Base-by-base conservation (phyloP, 2,113 vertebrate genomes). In the Psittacula cyanocephala region DNA sequence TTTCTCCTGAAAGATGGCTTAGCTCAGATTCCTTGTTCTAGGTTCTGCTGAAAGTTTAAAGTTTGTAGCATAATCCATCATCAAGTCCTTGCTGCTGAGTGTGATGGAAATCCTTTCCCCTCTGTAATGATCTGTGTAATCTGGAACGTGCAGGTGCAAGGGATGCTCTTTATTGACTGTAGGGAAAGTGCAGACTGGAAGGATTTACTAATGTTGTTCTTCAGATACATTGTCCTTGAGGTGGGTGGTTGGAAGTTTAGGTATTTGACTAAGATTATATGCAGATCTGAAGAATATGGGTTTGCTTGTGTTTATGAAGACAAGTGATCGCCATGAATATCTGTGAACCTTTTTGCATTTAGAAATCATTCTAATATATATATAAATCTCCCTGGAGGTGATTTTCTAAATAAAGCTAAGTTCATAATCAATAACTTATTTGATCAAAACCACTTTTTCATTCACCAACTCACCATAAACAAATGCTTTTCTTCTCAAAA, bases 61-160 rank as follows among this genome's bases (percentile, higher is more conserved):
- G 41, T 67, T 70, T 74, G n/a, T 49, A 33, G 41, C 19, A 60
- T 71, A 95, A 93, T 81, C 72, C 43, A 71, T 93, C 77, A 83
- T 71, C 33, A 0, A 5, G 59, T 81, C 33, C 55, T 76, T 47
- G 64, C 55, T 91, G 64, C 50, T 46, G 80, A 44, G 17, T 16
- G 60, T 88, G 77, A 94, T 86, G 64, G 76, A 94, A 83, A 74
- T 60, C 25, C 82, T 60, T 78, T 95, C 83, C 28, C 41, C 70
- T 86, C 69, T 83, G 68, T 90, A 94, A 92, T 86, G 88, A 62
- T 10, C 41, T 90, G 88, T 88, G 88, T 83, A 90, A 93, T 89
- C 70, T 79, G 65, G 77, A 92, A 60, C n/a, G 86, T 57, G 57
- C 18, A 28, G 35, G 67, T 67, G 65, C 92, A 75, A 83, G 64